Evolutionary conservation across 2,888 invertebrate species (phyloP).

Genomic region (Dichetophora obliterata): DNA sequence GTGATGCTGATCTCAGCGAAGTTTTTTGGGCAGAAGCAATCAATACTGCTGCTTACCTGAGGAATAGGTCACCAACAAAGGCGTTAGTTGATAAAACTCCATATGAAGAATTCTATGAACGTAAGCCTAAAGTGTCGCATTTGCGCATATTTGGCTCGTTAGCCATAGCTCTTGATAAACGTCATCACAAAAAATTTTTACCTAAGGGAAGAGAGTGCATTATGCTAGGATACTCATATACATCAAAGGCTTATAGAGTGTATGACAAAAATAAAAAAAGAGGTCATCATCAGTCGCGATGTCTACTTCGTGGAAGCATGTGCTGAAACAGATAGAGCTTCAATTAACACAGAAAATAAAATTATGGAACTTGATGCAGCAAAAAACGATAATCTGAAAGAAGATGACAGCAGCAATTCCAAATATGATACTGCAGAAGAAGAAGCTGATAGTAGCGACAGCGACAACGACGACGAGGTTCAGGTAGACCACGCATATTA

Average conservation of each 20-base stretch:
- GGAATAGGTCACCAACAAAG: too few species aligned
- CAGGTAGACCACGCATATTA: background rate
- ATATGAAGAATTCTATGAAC: too few species aligned
- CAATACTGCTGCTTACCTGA: too few species aligned
- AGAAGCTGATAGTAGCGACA: slow-evolving; percentile 15
- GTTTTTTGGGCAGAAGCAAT: too few species aligned
- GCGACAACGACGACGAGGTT: background rate
- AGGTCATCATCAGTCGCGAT: background rate
- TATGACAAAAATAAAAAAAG: slow-evolving; percentile 13
- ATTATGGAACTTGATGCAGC: background rate
- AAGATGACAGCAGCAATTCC: background rate
- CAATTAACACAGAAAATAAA: background rate
- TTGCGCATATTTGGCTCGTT: too few species aligned
- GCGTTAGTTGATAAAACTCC: too few species aligned
- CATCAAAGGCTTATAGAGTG: slow-evolving; percentile 36
- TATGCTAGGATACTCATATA: slow-evolving; percentile 39
- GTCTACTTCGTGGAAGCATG: slow-evolving; percentile 8
- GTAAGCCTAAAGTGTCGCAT: too few species aligned
- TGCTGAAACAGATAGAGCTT: slow-evolving; percentile 31
- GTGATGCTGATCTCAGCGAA: too few species aligned
- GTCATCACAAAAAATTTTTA: too few species aligned
- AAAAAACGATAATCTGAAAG: background rate
- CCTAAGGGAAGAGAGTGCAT: slow-evolving; percentile 10
- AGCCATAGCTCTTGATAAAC: too few species aligned
- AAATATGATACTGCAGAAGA: background rate